Conservation (phyloP, 1,140 invertebrate species). For the Anthonomus grandis region DNA sequence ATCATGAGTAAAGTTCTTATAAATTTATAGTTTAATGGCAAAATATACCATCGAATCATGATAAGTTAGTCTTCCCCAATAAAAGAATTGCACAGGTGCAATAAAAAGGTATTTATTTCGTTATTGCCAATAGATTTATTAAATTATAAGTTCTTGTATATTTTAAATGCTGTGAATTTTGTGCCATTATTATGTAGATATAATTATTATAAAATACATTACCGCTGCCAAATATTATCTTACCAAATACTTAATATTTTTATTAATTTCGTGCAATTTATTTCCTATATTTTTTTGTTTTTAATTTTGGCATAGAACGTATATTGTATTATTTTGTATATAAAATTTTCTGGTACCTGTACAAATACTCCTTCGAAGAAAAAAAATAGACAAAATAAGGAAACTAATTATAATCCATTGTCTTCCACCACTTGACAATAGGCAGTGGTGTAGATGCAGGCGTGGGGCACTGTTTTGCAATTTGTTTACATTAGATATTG, state of each 20-base stretch:
- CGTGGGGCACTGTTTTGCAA: constrained; percentile 40
- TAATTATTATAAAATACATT: constrained; percentile 4
- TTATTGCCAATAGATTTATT: too few relatives aligned
- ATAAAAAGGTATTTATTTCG: too few relatives aligned
- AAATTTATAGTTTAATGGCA: too few relatives aligned
- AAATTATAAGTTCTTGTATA: constrained; percentile 6
- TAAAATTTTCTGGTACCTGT: constrained; percentile 48
- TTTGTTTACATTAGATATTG: too few relatives aligned
- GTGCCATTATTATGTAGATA: constrained; percentile 20
- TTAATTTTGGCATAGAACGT: too few relatives aligned
- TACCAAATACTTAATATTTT: constrained; percentile 3
- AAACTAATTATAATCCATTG: constrained; percentile 40
- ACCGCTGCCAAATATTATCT: too few relatives aligned
- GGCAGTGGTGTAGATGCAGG: constrained; percentile 42
- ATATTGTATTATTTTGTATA: constrained; percentile 33
- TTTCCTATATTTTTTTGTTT: too few relatives aligned
- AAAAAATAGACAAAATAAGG: constrained; percentile 41
- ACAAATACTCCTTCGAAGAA: constrained; percentile 42
- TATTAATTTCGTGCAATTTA: not conserved
- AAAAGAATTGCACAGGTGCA: too few relatives aligned
- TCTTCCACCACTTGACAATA: constrained; percentile 40
- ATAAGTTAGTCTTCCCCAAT: too few relatives aligned
- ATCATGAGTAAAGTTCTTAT: too few relatives aligned
- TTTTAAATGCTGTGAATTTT: constrained; percentile 22
- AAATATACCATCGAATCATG: too few relatives aligned